Conservation (phyloP, 1,140 invertebrate genomes). For the Zaprionus inermis region DNA sequence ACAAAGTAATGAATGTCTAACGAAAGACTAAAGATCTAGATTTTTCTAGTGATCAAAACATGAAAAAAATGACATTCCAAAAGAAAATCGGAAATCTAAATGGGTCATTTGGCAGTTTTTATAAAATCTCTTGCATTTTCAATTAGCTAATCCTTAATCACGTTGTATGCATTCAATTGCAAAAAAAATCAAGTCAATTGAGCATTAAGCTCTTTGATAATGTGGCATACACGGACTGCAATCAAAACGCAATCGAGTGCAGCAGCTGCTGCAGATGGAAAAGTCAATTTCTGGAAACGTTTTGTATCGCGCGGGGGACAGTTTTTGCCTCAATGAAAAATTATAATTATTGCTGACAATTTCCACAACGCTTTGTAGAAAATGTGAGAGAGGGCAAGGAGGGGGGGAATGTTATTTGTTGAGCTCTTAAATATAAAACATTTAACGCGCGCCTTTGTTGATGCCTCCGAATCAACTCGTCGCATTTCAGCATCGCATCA, state of each 20-base stretch:
- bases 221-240: conserved; percentile 20
- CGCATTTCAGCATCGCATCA: conserved; percentile 23
- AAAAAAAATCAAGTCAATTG: background rate
- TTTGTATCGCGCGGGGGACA: conserved; percentile 43
- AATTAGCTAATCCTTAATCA: background rate
- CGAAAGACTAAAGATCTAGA: too few relatives aligned
- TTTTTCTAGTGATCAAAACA: too few relatives aligned
- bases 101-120: too few relatives aligned
- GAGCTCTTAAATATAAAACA: conserved; percentile 80
- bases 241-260: conserved; percentile 53
- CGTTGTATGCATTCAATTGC: background rate
- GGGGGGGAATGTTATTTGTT: conserved; percentile 45
- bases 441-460: conserved; percentile 75
- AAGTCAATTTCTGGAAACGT: conserved; percentile 61
- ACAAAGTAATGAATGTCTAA: too few relatives aligned
- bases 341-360: conserved; percentile 70
- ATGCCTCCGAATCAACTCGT: conserved; percentile 39
- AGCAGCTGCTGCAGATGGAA: conserved; percentile 8
- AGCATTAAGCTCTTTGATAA: background rate
- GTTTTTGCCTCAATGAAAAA: conserved; percentile 73
- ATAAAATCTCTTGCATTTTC: background rate
- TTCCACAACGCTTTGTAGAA: conserved; percentile 24
- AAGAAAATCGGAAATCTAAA: too few relatives aligned
- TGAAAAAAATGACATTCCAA: too few relatives aligned
- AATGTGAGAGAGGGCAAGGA: conserved; percentile 22